A percentile compares a stretch with the other conserved stretches of the same genome.
Conservation (phyloP, 2,113 vertebrate genomes). For the Prolemur simus region DNA sequence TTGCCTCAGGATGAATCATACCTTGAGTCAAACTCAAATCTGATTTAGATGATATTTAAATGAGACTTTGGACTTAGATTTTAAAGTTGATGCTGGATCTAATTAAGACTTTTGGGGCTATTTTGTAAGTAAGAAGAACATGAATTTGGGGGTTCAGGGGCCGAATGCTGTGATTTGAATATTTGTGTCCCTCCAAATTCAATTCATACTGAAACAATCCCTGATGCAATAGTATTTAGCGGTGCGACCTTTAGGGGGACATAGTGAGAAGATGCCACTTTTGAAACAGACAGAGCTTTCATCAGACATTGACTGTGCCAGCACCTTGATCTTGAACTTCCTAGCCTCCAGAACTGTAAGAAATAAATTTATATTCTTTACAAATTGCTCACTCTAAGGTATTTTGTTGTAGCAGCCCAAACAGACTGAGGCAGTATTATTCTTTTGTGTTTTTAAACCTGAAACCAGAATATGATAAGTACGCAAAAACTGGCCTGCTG, state of each 20-base stretch:
- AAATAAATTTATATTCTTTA: not conserved
- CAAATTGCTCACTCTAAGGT: not conserved
- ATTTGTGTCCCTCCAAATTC: not conserved
- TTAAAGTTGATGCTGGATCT: not conserved
- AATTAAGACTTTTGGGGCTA: not conserved
- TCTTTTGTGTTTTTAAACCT: not conserved
- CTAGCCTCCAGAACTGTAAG: too few relatives aligned
- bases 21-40: not conserved
- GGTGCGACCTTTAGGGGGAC: not conserved
- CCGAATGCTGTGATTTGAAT: not conserved
- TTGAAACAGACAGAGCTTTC: not conserved
- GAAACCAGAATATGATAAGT: not conserved
- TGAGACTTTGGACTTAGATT: not conserved
- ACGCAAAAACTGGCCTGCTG: not conserved
- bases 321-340: not conserved
- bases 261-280: too few relatives aligned
- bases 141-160: not conserved
- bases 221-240: not conserved
- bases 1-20: not conserved
- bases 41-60: not conserved
- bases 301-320: not conserved
- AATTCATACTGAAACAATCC: not conserved
- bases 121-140: not conserved
- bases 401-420: not conserved
- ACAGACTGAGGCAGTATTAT: not conserved